A percentile compares a stretch with the other conserved stretches of the same genome.
Evolutionary conservation across 1,140 invertebrate species (phyloP).

Genomic region (Ips typographus): DNA sequence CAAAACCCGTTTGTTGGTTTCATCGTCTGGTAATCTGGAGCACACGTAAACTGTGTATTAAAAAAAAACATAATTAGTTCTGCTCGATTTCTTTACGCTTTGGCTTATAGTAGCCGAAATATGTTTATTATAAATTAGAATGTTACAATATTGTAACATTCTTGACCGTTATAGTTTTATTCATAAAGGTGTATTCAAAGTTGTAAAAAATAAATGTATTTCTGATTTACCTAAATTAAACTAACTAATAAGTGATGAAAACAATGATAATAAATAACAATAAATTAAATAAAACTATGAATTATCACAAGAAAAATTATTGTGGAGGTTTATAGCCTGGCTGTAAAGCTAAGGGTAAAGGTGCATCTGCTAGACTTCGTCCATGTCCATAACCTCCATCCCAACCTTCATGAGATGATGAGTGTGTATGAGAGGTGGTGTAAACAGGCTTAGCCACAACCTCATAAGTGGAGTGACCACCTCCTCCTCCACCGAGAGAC

Average conservation of each 20-base stretch:
- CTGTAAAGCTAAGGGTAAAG: slow-evolving; percentile 50
- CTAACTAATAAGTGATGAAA: slow-evolving; percentile 16
- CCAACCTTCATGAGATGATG: slow-evolving; percentile 61
- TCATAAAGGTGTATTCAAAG: neutral
- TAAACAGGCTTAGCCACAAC: slow-evolving; percentile 80
- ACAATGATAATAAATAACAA: slow-evolving; percentile 23
- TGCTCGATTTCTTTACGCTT: neutral
- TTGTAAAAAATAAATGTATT: slow-evolving; percentile 6
- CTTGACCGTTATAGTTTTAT: too few relatives aligned
- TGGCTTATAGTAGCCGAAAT: too few relatives aligned
- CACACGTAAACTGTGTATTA: neutral
- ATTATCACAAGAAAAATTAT: slow-evolving; percentile 15
- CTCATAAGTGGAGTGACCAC: slow-evolving; percentile 78
- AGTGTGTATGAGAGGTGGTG: slow-evolving; percentile 69
- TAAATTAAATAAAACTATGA: neutral
- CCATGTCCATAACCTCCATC: slow-evolving; percentile 60
- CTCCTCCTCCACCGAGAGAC: slow-evolving; percentile 64
- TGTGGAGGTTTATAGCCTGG: slow-evolving; percentile 44
- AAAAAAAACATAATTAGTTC: neutral
- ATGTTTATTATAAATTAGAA: too few relatives aligned
- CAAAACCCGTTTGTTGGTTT: neutral
- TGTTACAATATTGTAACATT: too few relatives aligned
- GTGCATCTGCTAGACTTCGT: slow-evolving; percentile 49
- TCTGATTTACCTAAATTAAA: slow-evolving; percentile 18
- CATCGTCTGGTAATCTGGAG: neutral